Conservation (phyloP, 1,140 invertebrate genomes). For the Apis cerana region DNA sequence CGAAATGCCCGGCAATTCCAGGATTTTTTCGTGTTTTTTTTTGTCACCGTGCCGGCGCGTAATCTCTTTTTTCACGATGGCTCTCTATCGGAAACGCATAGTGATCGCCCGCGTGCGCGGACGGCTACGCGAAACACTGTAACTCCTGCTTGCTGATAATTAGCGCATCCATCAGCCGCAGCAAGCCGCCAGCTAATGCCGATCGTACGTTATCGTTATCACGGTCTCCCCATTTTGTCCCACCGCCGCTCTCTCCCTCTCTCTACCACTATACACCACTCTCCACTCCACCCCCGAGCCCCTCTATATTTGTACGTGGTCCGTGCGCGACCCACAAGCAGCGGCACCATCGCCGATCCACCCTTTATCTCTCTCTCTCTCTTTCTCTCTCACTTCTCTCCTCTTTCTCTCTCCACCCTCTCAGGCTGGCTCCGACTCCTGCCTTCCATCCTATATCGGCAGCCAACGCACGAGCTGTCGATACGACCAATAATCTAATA, state of each 20-base stretch:
- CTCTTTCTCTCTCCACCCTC: background rate
- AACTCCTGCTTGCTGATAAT: conserved; percentile 82
- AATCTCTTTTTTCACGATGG: conserved; percentile 54
- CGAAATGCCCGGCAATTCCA: conserved; percentile 6
- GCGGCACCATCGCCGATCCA: conserved; percentile 44
- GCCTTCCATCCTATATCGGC: conserved; percentile 63
- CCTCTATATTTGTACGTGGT: conserved; percentile 68
- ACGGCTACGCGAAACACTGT: conserved; percentile 73
- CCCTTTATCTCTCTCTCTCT: background rate
- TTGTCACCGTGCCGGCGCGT: conserved; percentile 9
- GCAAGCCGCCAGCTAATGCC: conserved; percentile 81
- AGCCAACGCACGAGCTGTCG: conserved; percentile 77
- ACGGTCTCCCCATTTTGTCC: conserved; percentile 73
- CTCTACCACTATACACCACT: background rate
- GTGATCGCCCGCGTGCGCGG: conserved; percentile 45
- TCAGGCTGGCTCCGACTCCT: conserved; percentile 26
- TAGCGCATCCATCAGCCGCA: conserved; percentile 81
- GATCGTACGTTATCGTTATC: conserved; percentile 82
- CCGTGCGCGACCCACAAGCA: conserved; percentile 67
- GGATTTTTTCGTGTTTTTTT: conserved; percentile 24
- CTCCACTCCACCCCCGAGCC: conserved; percentile 28
- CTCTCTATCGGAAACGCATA: conserved; percentile 63
- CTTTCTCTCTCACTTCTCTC: conserved; percentile 3
- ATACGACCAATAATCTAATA: conserved; percentile 81
- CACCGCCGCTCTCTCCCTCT: conserved; percentile 30